Evolutionary conservation across 2,888 invertebrate species (phyloP).

Genomic region (Saturnia japonica): DNA sequence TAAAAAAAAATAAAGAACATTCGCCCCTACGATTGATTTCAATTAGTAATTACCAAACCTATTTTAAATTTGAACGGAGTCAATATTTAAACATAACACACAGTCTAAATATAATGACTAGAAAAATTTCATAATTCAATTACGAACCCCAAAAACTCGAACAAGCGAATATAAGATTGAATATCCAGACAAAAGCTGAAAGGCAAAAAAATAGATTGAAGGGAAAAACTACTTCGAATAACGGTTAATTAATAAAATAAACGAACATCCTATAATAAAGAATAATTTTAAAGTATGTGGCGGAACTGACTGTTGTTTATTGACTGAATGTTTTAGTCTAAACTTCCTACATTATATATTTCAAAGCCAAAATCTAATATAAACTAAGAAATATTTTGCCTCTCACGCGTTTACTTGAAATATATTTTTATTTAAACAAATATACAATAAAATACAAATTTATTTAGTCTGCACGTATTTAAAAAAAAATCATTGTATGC

Average conservation of each 20-base stretch:
- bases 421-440: slow-evolving; percentile 3
- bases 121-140: background rate
- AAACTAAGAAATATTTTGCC: background rate
- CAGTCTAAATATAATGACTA: background rate
- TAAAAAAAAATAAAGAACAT: too few relatives aligned
- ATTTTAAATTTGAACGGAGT: background rate
- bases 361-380: background rate
- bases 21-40: background rate
- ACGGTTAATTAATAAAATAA: background rate
- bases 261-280: background rate
- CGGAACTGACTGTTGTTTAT: background rate
- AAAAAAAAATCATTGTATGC: slow-evolving; percentile 65
- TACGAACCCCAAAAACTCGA: background rate
- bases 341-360: background rate
- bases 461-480: background rate
- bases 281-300: background rate
- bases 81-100: background rate
- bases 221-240: background rate
- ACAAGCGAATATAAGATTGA: background rate
- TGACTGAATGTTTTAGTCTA: background rate
- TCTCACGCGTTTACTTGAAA: background rate
- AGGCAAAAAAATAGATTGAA: background rate
- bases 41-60: background rate
- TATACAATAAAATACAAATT: slow-evolving; percentile 10
- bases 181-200: background rate